Conservation (phyloP, 2,888 invertebrate species). For the Listrodromus nycthemerus region DNA sequence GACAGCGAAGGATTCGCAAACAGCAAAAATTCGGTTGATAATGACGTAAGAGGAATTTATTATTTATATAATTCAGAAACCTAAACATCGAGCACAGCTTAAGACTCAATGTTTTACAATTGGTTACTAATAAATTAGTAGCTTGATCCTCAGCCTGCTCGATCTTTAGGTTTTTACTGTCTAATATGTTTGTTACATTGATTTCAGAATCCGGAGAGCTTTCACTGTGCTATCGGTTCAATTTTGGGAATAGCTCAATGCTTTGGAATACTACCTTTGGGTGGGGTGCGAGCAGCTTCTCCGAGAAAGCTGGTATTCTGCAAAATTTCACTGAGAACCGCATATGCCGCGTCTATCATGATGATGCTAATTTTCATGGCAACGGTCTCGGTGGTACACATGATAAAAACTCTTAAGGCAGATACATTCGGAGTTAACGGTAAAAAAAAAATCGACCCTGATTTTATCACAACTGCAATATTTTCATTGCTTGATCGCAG, state of each 20-base stretch:
- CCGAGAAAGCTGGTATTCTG: conserved; percentile 74
- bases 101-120: too few species aligned
- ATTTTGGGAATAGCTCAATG: conserved; percentile 79
- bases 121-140: too few species aligned
- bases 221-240: conserved; percentile 78
- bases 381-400: conserved; percentile 76
- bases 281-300: conserved; percentile 73
- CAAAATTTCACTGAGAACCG: conserved; percentile 71
- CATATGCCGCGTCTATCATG: conserved; percentile 73
- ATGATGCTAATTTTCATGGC: conserved; percentile 72
- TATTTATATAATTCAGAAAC: too few species aligned
- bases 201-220: conserved; percentile 77
- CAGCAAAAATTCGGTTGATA: conserved; percentile 36
- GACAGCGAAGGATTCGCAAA: conserved; percentile 23
- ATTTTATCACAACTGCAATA: conserved; percentile 25
- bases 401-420: conserved; percentile 78
- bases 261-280: conserved; percentile 81
- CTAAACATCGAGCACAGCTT: too few species aligned
- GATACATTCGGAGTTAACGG: conserved; percentile 75
- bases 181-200: background rate
- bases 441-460: conserved; percentile 62
- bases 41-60: conserved; percentile 37
- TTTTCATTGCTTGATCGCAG: conserved; percentile 8
- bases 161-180: background rate
- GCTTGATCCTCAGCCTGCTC: background rate